Conservation (phyloP, 2,888 invertebrate genomes). For the Xestia xanthographa region DNA sequence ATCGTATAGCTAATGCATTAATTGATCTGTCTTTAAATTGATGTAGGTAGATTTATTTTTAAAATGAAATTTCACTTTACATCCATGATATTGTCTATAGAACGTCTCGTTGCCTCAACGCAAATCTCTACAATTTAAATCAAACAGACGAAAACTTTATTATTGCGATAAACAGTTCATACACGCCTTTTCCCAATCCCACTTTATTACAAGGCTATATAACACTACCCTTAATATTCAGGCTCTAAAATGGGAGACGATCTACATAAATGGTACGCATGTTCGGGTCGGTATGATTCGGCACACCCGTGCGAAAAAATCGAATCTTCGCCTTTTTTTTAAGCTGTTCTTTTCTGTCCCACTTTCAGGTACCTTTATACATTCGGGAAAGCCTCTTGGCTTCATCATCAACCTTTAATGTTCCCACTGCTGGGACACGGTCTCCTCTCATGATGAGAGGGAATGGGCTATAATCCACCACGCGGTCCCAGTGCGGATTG, state of each 20-base stretch:
- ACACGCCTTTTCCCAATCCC: neutral
- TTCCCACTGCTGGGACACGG: too few species aligned
- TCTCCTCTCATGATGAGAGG: too few species aligned
- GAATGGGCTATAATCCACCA: too few species aligned
- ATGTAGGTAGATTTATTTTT: too few species aligned
- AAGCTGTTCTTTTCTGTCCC: neutral
- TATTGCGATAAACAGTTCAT: constrained; percentile 1
- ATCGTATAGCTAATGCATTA: too few species aligned
- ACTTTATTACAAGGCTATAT: constrained; percentile 1
- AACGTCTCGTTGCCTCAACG: too few species aligned
- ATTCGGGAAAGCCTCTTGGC: neutral
- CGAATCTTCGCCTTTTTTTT: neutral
- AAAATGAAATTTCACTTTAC: too few species aligned
- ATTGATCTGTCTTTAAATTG: too few species aligned
- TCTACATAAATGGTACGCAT: neutral
- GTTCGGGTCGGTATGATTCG: neutral
- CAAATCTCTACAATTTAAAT: neutral
- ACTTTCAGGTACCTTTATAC: neutral
- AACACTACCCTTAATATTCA: neutral
- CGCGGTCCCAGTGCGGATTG: too few species aligned
- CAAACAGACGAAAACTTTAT: constrained; percentile 1
- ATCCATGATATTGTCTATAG: too few species aligned
- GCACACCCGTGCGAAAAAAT: neutral
- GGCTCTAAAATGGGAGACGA: neutral
- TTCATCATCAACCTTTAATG: too few species aligned